Base-by-base conservation (phyloP, 2,888 invertebrate species). In the Noctua janthe region DNA sequence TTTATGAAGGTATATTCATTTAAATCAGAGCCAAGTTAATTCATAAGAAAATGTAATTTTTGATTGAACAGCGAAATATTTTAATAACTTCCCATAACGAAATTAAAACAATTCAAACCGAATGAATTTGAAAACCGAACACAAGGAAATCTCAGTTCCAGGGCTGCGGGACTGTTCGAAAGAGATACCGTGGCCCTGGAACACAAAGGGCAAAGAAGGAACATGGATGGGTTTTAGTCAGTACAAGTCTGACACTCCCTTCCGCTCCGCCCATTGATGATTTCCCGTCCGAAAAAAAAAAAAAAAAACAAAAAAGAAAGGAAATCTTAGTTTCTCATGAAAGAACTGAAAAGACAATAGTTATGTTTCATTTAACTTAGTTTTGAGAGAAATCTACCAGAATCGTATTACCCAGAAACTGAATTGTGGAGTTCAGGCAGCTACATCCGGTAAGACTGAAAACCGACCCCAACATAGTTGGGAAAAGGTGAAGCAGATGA, bases 281-380 rank as follows among this genome's bases (percentile, higher is more conserved):
- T n/a, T n/a, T n/a, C n/a, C n/a, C n/a, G n/a, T n/a, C n/a, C n/a
- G n/a, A n/a, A n/a, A n/a, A n/a, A n/a, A n/a, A n/a, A n/a, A n/a
- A n/a, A n/a, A n/a, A n/a, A n/a, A n/a, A n/a, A n/a, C n/a, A n/a
- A n/a, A n/a, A n/a, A n/a, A n/a, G n/a, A n/a, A 70, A 66, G 64
- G 47, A 74, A 85, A 85, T 76, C 67, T 77, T 70, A 85, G 69
- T 80, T 74, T 85, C 80, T 69, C 83, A 74, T 81, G 85, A 78
- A 76, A 85, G 54, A 13, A 54, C 13, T 47, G 76, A 66, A 76
- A 70, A 73, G 11, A 80, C 75, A 80, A 81, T 76, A 85, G 67
- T 78, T 10, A 39, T 62, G 54, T 70, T 35, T 10, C 2, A n/a
- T 59, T 43, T 56, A 2, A 72, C 23, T 39, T 56, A 0, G 69